Evolutionary conservation across 2,888 invertebrate genomes (phyloP), one percentile per base, ranked within the genome.

Genomic region (Galerucella pusilla): DNA sequence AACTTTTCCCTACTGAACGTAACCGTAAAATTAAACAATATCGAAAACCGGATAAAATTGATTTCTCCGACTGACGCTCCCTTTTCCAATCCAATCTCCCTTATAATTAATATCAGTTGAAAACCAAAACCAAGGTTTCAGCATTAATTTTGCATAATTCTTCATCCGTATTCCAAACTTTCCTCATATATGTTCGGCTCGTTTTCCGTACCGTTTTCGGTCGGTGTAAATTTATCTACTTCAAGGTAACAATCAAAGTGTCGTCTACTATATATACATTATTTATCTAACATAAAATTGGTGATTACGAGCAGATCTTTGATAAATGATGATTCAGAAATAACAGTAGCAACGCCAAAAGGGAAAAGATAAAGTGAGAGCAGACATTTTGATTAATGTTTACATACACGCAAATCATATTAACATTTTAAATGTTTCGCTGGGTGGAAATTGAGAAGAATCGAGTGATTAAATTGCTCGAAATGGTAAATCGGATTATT

Each of bases 311-410:
- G 79, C 80, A 80, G 81, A 83, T 83, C 80, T 80, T 81, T 85
- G 85, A 84, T 85, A 84, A 84, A 85, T 85, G 85, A 81, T 84
- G 83, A 85, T 84, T 83, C 83, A 82, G 83, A 84, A 84, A 83
- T 82, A 84, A 85, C 83, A 80, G 83, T 82, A 81, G 81, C 80
- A 79, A 77, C 81, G 79, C 79, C 78, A 79, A 42, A 79, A 76
- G 80, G 59, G 78, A 81, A 80, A 81, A 84, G 84, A 85, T 85
- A 84, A 84, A 83, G 79, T 79, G 79, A 80, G 67, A 67, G 74
- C 81, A 83, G 81, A 80, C 81, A 78, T 76, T 79, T 81, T 85
- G 85, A 85, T 85, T 84, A 84, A 85, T 85, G 84, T 81, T 77
- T 79, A 83, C 79, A 80, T 81, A 82, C 84, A 85, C 83, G 85